These are phyloP conservation scores for Mugil cephalus DNA, from an alignment of 2,113 vertebrate genomes.

Conservation along the genomic window DNA sequence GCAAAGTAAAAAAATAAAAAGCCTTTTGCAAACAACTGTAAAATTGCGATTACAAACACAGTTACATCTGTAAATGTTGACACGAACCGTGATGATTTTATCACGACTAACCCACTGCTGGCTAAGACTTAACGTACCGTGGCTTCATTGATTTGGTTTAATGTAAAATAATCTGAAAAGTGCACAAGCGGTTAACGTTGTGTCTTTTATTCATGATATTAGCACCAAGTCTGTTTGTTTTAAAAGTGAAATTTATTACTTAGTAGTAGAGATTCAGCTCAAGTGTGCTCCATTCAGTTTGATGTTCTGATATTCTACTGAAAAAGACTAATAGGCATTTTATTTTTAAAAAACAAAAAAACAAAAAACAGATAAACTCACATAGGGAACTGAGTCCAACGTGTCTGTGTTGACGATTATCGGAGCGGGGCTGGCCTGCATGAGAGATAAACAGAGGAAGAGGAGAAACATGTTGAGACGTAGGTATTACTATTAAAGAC, in stretches of 20 bases:
- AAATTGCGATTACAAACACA: no score
- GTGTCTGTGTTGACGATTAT: constrained; percentile 98
- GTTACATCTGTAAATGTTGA: constrained; percentile 4
- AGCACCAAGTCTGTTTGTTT: constrained; percentile 48
- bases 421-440: constrained; percentile 94
- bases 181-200: constrained; percentile 20
- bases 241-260: constrained; percentile 17
- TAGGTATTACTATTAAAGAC: constrained; percentile 20
- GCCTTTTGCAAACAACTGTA: no score
- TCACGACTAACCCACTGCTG: background rate
- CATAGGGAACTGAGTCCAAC: constrained; percentile 96
- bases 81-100: background rate
- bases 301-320: background rate
- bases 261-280: background rate
- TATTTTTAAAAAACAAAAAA: no score
- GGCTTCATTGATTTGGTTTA: constrained; percentile 10
- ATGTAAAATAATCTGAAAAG: constrained; percentile 37
- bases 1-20: no score
- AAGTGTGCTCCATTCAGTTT: background rate
- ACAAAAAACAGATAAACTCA: constrained; percentile 82
- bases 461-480: constrained; percentile 28
- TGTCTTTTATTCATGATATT: constrained; percentile 56
- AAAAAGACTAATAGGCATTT: constrained; percentile 3
- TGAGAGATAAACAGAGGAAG: constrained; percentile 51
- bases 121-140: background rate